A percentile compares a stretch with the other conserved stretches of the same genome.
phyloP scores from a whole-genome alignment of 2,797 vertebrate species.

The Characodon lateralis region DNA sequence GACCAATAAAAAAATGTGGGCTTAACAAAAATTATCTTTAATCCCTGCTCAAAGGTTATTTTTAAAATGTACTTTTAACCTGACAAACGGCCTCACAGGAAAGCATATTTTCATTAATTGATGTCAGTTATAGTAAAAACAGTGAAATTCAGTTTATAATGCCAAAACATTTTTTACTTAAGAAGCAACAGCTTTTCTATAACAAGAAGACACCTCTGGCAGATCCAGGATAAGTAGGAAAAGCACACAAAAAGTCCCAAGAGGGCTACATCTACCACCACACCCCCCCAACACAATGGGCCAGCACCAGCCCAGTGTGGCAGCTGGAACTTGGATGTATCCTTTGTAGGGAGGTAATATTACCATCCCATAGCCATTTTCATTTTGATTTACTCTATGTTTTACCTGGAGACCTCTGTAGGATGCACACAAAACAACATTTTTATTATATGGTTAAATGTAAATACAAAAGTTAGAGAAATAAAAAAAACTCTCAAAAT shows the following conservation, averaged over 20 bases:
- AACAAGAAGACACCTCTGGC: not conserved
- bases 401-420: not conserved
- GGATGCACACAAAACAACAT: not conserved
- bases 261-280: not conserved
- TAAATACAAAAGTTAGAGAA: not conserved
- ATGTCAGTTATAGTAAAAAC: not conserved
- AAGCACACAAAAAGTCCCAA: not conserved
- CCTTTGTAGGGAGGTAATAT: too few relatives aligned
- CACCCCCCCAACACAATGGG: too few relatives aligned
- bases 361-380: too few relatives aligned
- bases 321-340: too few relatives aligned
- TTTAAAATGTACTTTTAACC: not conserved
- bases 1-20: not conserved
- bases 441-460: not conserved
- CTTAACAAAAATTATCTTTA: too few relatives aligned
- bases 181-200: not conserved
- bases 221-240: not conserved
- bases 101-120: not conserved
- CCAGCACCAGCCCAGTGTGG: too few relatives aligned
- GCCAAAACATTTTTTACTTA: not conserved
- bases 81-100: not conserved
- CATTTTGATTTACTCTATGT: not conserved
- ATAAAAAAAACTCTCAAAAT: too few relatives aligned
- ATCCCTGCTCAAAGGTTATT: not conserved
- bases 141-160: not conserved